phyloP scores from a whole-genome alignment of 1,140 invertebrate species.

The Trachelipus rathkii region DNA sequence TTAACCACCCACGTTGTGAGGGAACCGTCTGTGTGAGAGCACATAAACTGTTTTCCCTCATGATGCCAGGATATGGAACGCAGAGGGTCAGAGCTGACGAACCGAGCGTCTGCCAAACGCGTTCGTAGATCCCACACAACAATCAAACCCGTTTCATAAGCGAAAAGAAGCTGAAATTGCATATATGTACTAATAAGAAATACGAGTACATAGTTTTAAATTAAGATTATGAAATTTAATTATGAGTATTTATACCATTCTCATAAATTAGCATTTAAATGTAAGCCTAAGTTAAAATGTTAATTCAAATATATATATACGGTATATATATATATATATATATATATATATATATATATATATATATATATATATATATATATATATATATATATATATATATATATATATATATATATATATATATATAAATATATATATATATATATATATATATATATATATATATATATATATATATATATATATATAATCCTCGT shows the following conservation, averaged over 20 bases:
- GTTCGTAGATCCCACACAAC: constrained; percentile 92
- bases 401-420: background rate
- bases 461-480: background rate
- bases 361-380: background rate
- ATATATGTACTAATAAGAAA: too few relatives aligned
- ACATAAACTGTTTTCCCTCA: constrained; percentile 97
- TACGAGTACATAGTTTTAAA: too few relatives aligned
- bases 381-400: background rate
- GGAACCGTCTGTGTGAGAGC: constrained; percentile 89
- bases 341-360: constrained; percentile 12
- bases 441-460: constrained; percentile 3
- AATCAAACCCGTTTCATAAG: constrained; percentile 84
- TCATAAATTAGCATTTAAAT: too few relatives aligned
- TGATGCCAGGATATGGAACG: constrained; percentile 91
- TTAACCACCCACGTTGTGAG: constrained; percentile 85
- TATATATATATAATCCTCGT: too few relatives aligned
- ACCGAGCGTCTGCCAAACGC: constrained; percentile 74
- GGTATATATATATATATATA: too few relatives aligned
- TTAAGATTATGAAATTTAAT: too few relatives aligned
- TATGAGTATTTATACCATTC: too few relatives aligned
- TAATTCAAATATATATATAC: too few relatives aligned
- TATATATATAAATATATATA: constrained; percentile 16
- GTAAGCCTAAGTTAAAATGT: too few relatives aligned
- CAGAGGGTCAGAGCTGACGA: constrained; percentile 70
- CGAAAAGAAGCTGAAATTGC: constrained; percentile 78